Base-by-base conservation (phyloP, 92 coral and sea anemone genomes). In the Epizoanthus ramosus region DNA sequence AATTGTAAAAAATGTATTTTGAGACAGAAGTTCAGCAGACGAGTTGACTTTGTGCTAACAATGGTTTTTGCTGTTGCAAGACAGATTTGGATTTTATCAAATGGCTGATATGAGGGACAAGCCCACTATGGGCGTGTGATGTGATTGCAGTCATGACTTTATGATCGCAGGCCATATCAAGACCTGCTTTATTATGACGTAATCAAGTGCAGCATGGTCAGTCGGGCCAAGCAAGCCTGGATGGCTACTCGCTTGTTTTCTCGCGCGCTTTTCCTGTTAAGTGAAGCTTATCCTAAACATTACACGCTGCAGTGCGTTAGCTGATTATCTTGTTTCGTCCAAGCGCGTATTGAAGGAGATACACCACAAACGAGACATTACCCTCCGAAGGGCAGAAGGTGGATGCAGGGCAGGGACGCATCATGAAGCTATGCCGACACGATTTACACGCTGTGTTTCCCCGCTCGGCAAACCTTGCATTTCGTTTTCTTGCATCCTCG, bases 371-470 rank as follows among this genome's bases (percentile, higher is more conserved):
- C 25, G 45, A 63, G 70, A 61, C 61, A 77, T 37, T 63, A 10
- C 39, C 66, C 70, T 13, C 58, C 39, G 58, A 61, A 35, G 56
- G 33, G 47, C 82, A 37, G 70, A 39, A 17, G 17, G 71, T 41
- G 23, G 25, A n/a, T 22, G 71, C 5, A 43, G 82, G 57, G 82
- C 82, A 35, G 63, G 66, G 82, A 39, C 71, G 68, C 68, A 61
- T n/a, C 82, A 77, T 77, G 82, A 77, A 77, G 82, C 71, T 43
- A 77, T 77, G 82, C 82, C 82, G 70, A 77, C 82, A 57, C 71
- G 71, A 37, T 77, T 61, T 77, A 66, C 50, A 28, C 82, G 82
- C 54, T 47, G 82, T 77, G 71, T 65, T 77, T 77, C 63, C 52
- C 82, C 68, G 45, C 43, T 35, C 50, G 82, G 68, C 63, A 77